Evolutionary conservation across 2,797 vertebrate species (phyloP).

Genomic region (Lutjanus argentimaculatus): DNA sequence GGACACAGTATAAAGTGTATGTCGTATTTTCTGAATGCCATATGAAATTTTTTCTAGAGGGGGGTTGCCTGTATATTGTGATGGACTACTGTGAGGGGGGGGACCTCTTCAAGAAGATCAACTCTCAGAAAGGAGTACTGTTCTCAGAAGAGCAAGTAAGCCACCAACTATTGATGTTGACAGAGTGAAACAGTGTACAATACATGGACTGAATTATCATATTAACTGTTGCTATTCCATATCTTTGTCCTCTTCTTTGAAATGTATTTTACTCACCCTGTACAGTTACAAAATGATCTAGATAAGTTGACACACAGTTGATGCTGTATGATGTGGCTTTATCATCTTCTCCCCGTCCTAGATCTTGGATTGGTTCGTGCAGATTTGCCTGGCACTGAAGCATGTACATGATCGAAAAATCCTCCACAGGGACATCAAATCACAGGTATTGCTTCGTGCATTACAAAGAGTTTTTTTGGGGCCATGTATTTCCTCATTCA

Average conservation of each 20-base stretch:
- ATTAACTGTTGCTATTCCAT: not conserved
- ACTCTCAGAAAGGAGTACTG: conserved; percentile 93
- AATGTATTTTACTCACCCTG: not conserved
- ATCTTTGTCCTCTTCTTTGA: not conserved
- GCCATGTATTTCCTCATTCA: not conserved
- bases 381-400: conserved; percentile 97
- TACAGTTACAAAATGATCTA: not conserved
- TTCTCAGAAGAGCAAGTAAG: conserved; percentile 96
- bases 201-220: not conserved
- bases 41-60: conserved; percentile 85
- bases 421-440: conserved; percentile 98
- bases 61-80: conserved; percentile 96
- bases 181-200: too few relatives aligned
- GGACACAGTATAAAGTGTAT: too few relatives aligned
- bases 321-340: not conserved
- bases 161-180: not conserved
- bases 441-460: conserved; percentile 88
- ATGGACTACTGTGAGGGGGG: conserved; percentile 99
- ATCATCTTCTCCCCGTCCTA: conserved; percentile 58
- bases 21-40: not conserved
- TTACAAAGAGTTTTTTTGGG: not conserved
- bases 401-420: conserved; percentile 98
- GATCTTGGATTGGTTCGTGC: conserved; percentile 99
- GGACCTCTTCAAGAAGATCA: conserved; percentile 98
- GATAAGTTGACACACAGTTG: not conserved